Base-by-base conservation (phyloP, 2,888 invertebrate species). In the Galeruca laticollis region DNA sequence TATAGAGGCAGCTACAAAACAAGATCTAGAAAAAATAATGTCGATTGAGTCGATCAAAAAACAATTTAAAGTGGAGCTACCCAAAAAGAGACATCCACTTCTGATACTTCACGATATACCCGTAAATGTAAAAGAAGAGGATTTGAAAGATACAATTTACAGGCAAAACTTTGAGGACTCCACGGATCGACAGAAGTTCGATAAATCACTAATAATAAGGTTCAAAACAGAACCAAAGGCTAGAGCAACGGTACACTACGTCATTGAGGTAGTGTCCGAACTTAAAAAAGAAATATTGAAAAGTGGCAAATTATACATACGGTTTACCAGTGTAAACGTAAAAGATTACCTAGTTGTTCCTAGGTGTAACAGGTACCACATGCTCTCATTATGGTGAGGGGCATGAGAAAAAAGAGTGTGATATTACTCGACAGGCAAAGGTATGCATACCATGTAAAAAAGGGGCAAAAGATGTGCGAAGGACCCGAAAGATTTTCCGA, bases 361-460 rank as follows among this genome's bases (percentile, higher is more conserved):
- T 2, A 2, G 26, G 2, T 26, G 26, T 5, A 26, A 26, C 5
- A 26, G 5, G n/a, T n/a, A 26, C 26, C 5, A 5, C 26, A 26
- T 26, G 26, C 26, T 3, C 2, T 26, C 26, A 26, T 5, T 26
- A 5, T 5, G 26, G 26, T 26, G 13, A 43, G 3, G 3, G 10
- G 10, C 2, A n/a, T 43, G 2, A 43, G 6, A 4, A 9, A 3
- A 43, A n/a, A 4, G 5, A 43, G 3, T 5, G 43, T 9, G 5
- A 5, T 26, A 26, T 3, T 3, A 26, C 26, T 2, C 0, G 18
- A 20, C 35, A 60, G 8, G 2, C 1, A 43, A 18, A 43, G 20
- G 43, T 9, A 10, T 60, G 60, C 18, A 37, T 40, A 40, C 60
- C 60, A 10, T 60, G 60, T 13, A 61, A 61, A 13, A 10, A 21